Conservation (phyloP, 1,140 invertebrate species). For the Drosophila murphyi region DNA sequence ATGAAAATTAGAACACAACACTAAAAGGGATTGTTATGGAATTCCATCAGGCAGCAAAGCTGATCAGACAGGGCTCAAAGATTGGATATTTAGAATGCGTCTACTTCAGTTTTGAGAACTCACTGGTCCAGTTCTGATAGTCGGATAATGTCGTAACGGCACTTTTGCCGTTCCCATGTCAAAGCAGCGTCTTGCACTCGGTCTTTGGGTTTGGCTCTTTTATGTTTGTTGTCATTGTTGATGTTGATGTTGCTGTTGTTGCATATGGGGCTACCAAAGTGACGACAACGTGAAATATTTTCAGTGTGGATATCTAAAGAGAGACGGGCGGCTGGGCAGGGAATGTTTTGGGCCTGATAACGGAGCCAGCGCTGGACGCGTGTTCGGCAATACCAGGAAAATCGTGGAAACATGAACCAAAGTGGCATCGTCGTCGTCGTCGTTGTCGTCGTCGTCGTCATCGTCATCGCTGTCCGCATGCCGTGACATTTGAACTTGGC, state of each 20-base stretch:
- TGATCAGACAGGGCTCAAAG: no score
- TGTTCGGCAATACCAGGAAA: conserved; percentile 31
- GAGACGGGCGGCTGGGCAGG: neutral
- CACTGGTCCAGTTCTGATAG: conserved; percentile 35
- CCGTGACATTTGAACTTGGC: conserved; percentile 68
- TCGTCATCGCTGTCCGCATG: conserved; percentile 1
- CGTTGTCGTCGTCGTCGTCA: conserved; percentile 20
- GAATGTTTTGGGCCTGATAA: conserved; percentile 36
- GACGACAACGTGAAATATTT: conserved; percentile 49
- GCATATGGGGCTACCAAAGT: conserved; percentile 28
- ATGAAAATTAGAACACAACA: no score
- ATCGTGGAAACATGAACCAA: conserved; percentile 46
- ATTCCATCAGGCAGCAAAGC: neutral
- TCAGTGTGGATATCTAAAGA: conserved; percentile 23
- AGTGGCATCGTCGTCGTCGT: conserved; percentile 30
- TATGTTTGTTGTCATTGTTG: neutral
- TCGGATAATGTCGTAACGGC: conserved; percentile 27
- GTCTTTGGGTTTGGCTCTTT: conserved; percentile 2
- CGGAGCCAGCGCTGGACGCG: conserved; percentile 11
- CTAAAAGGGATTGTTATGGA: neutral
- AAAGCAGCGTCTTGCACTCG: conserved; percentile 5
- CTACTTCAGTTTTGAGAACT: conserved; percentile 18
- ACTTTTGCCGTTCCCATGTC: conserved; percentile 33
- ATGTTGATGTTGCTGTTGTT: neutral
- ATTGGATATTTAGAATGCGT: conserved; percentile 26